These are phyloP conservation scores for Hydrocynus forskahlii DNA, from an alignment of 2,797 vertebrate species.

Conservation along the genomic window DNA sequence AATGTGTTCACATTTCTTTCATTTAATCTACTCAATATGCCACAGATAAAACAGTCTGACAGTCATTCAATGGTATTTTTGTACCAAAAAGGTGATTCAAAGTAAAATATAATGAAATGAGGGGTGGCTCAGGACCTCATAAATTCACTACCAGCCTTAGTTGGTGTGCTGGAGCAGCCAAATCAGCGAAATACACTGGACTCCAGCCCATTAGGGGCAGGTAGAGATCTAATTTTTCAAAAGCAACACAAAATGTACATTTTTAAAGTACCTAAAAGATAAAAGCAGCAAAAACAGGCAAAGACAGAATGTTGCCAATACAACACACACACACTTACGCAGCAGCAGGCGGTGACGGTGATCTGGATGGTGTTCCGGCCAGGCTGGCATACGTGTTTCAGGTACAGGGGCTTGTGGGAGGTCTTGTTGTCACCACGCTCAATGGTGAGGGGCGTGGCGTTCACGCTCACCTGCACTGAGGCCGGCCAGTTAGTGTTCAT, in stretches of 20 bases:
- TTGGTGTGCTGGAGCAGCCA: not conserved
- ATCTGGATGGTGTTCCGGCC: constrained; percentile 98
- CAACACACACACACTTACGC: constrained; percentile 78
- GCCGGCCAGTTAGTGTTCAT: constrained; percentile 98
- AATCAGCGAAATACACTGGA: not conserved
- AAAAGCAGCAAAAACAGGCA: not conserved
- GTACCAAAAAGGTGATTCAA: too few species aligned
- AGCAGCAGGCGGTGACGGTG: constrained; percentile 96
- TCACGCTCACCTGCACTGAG: constrained; percentile 90
- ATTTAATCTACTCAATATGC: too few species aligned
- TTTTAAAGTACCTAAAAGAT: not conserved
- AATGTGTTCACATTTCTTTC: too few species aligned
- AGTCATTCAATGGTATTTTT: too few species aligned
- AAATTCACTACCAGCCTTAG: not conserved
- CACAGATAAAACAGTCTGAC: too few species aligned
- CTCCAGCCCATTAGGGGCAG: not conserved
- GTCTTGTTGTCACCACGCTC: constrained; percentile 97
- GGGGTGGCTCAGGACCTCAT: not conserved
- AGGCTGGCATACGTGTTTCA: constrained; percentile 95
- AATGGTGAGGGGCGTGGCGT: constrained; percentile 90
- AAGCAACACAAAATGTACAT: not conserved
- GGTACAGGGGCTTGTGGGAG: constrained; percentile 93
- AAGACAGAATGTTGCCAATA: too few species aligned
- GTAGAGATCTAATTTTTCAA: not conserved
- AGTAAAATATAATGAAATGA: too few species aligned